These are phyloP conservation scores for Encarsia formosa DNA, from an alignment of 2,888 invertebrate species.

Conservation along the genomic window DNA sequence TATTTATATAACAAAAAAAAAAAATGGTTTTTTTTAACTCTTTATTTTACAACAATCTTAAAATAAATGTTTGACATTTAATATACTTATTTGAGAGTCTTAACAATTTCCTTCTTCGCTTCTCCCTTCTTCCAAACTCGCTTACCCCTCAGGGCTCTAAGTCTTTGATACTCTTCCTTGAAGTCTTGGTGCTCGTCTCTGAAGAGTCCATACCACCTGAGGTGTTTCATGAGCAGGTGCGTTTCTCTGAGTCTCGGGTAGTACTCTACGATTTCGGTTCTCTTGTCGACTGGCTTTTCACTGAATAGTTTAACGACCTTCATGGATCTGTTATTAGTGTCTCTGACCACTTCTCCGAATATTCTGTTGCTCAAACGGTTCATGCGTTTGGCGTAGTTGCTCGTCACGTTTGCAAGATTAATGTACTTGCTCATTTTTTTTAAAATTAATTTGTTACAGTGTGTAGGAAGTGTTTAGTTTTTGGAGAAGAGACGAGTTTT, in stretches of 20 bases:
- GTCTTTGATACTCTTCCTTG: conserved; percentile 77
- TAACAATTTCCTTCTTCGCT: conserved; percentile 10
- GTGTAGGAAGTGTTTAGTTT: too few relatives aligned
- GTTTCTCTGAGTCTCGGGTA: conserved; percentile 84
- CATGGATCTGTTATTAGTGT: conserved; percentile 72
- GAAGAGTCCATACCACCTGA: conserved; percentile 74
- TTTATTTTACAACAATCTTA: too few relatives aligned
- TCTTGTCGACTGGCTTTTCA: conserved; percentile 69
- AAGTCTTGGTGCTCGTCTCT: conserved; percentile 88
- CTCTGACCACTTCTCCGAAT: conserved; percentile 80
- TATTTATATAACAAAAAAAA: too few relatives aligned
- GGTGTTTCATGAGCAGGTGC: conserved; percentile 64
- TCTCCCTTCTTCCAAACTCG: conserved; percentile 42
- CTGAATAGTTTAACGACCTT: conserved; percentile 76
- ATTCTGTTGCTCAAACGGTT: conserved; percentile 79
- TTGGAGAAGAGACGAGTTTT: too few relatives aligned
- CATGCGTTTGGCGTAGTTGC: conserved; percentile 83
- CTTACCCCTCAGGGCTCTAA: conserved; percentile 75
- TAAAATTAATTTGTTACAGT: too few relatives aligned
- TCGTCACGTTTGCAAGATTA: conserved; percentile 64
- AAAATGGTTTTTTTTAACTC: too few relatives aligned
- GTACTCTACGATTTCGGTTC: conserved; percentile 71
- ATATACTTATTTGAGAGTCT: too few relatives aligned
- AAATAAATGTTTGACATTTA: too few relatives aligned
- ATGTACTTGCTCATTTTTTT: conserved; percentile 63